These are phyloP conservation scores for Trichosurus vulpecula DNA, from an alignment of 2,797 vertebrate genomes.

Conservation along the genomic window DNA sequence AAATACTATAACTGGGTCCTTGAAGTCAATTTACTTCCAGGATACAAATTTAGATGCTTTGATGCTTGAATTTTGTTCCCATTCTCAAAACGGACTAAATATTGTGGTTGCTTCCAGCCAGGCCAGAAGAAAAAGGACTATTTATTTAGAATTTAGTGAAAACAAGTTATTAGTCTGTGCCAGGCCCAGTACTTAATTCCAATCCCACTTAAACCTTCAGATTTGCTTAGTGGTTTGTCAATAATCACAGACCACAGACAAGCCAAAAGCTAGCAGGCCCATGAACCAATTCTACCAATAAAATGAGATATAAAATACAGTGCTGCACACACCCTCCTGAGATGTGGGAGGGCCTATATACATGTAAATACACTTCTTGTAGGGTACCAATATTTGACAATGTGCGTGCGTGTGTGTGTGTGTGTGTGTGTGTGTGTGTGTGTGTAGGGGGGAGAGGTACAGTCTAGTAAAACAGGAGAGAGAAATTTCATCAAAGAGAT, in stretches of 20 bases:
- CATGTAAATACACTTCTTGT: neutral
- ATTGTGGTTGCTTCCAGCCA: neutral
- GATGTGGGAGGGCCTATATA: neutral
- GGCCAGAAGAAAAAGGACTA: conserved; percentile 9
- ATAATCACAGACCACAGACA: conserved; percentile 2
- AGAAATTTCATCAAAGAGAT: neutral
- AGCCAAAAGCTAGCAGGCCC: conserved; percentile 11
- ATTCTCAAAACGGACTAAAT: neutral
- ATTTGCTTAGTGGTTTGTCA: conserved; percentile 59
- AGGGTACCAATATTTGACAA: neutral
- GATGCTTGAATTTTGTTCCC: conserved; percentile 8
- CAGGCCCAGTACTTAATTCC: conserved; percentile 37
- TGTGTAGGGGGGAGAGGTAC: neutral
- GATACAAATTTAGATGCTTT: neutral
- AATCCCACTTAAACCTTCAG: conserved; percentile 48
- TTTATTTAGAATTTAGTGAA: conserved; percentile 56
- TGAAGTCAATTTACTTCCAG: neutral
- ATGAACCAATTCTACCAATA: neutral
- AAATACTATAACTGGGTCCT: conserved; percentile 12
- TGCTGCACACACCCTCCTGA: fast-evolving
- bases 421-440: neutral
- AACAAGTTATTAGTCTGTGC: conserved; percentile 17
- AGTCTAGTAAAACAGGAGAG: neutral
- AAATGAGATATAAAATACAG: neutral
- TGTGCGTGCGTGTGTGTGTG: neutral